Base-by-base conservation (phyloP, 2,113 vertebrate genomes). In the Hassar affinis region DNA sequence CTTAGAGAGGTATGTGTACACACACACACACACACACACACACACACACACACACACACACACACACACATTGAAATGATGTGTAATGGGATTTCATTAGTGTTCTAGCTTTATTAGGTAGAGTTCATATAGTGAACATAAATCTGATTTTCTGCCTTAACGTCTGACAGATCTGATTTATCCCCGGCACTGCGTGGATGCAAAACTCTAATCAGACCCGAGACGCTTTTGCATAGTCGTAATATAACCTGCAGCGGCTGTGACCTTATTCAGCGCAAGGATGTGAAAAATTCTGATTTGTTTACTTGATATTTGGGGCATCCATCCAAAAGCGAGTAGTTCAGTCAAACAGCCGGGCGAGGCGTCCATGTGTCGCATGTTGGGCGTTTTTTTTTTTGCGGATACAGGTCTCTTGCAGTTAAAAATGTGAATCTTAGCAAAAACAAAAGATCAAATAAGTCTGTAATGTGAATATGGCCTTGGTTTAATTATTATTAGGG, bases 1-100 rank as follows among this genome's bases (percentile, higher is more conserved):
- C 93, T 99, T 64, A 93, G 98, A 94, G 98, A 99, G 97, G 98
- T 99, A 90, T 93, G 92, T 15, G 35, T 6, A 66, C 47, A 76
- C 15, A 56, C 47, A 52, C 17, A 35, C 9, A 17, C 49, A 38
- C 20, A 47, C 77, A 30, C n/a, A 38, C 71, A 61, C 72, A 20
- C 72, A 76, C 49, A 35, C 75, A 78, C 52, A 56, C 51, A 78
- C 54, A 78, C 54, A n/a, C 30, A 57, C 75, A 35, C 30, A 49
- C 71, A 17, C 71, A 75, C 45, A 49, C 71, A 49, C 71, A 52
- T 47, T 30, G 47, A 47, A 3, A 6, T 27, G 57, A 61, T 27
- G 61, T 33, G 27, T 33, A 64, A 64, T 64, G 27, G 14, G 25
- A n/a, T 59, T 22, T 68, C 18, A 68, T 68, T 68, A 68, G 33